These are phyloP conservation scores for Oncorhynchus nerka DNA, from an alignment of 2,113 vertebrate genomes.

Conservation along the genomic window DNA sequence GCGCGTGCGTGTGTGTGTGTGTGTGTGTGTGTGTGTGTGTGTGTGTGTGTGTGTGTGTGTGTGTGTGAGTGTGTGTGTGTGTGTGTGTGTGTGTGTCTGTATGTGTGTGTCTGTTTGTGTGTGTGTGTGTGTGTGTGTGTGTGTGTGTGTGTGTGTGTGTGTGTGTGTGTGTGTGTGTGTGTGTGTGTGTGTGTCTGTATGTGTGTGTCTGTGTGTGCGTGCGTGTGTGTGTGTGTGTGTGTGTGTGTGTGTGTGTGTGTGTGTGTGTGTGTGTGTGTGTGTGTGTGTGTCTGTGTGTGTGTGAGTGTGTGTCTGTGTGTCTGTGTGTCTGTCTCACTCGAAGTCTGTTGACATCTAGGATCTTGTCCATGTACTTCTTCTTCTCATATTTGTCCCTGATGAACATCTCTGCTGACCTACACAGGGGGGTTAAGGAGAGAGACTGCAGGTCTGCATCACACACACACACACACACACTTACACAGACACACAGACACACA, in stretches of 20 bases:
- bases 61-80: too few relatives aligned
- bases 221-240: background rate
- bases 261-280: background rate
- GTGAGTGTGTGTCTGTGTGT: background rate
- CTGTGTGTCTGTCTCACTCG: background rate
- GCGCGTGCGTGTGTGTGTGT: background rate
- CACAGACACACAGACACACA: background rate
- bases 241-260: background rate
- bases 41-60: too few relatives aligned
- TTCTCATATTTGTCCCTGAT: slow-evolving; percentile 98
- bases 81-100: too few relatives aligned
- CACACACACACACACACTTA: too few relatives aligned
- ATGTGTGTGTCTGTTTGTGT: too few relatives aligned
- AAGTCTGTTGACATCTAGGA: slow-evolving; percentile 72
- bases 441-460: background rate
- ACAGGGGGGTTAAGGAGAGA: background rate
- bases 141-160: too few relatives aligned
- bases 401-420: slow-evolving; percentile 61
- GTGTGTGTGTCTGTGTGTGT: background rate
- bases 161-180: too few relatives aligned
- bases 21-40: too few relatives aligned
- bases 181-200: too few relatives aligned
- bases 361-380: slow-evolving; percentile 96
- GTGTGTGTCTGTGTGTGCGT: accelerated
- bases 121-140: too few relatives aligned